Conservation (phyloP, 2,113 vertebrate genomes). For the Cryptomyrus ogoouensis region DNA sequence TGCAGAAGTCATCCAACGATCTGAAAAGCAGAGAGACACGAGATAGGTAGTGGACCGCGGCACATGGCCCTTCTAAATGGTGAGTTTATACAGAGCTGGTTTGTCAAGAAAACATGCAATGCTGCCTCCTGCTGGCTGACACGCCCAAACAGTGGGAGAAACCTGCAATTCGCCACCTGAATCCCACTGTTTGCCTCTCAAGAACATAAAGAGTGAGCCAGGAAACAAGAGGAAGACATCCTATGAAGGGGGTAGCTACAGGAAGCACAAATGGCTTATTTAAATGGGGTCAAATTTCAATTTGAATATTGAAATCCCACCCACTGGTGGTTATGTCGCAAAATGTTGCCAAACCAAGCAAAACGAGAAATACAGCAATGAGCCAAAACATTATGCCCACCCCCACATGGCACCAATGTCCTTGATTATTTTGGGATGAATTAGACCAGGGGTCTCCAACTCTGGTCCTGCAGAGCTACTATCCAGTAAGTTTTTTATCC, state of each 20-base stretch:
- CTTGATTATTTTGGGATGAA: no score
- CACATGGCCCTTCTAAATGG: background rate
- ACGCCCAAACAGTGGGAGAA: background rate
- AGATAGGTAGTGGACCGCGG: background rate
- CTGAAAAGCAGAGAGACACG: background rate
- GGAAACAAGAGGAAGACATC: background rate
- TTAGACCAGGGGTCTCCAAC: no score
- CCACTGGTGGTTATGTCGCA: background rate
- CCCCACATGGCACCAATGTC: no score
- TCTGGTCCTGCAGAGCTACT: no score
- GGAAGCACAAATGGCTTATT: conserved; percentile 1
- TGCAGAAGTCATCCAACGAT: background rate
- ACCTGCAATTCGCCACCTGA: background rate
- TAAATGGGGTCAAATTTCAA: conserved; percentile 2
- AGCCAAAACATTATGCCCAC: no score
- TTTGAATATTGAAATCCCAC: background rate
- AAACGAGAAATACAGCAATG: no score
- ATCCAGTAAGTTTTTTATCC: no score
- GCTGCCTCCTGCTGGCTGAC: background rate
- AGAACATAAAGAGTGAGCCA: background rate
- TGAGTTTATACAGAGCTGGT: background rate
- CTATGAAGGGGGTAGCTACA: background rate
- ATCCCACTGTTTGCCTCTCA: background rate
- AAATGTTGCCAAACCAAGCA: no score
- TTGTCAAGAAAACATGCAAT: background rate